A percentile compares a stretch with the other conserved stretches of the same genome.
Evolutionary conservation across 2,888 invertebrate species (phyloP).

Genomic region (Cantharis rustica): DNA sequence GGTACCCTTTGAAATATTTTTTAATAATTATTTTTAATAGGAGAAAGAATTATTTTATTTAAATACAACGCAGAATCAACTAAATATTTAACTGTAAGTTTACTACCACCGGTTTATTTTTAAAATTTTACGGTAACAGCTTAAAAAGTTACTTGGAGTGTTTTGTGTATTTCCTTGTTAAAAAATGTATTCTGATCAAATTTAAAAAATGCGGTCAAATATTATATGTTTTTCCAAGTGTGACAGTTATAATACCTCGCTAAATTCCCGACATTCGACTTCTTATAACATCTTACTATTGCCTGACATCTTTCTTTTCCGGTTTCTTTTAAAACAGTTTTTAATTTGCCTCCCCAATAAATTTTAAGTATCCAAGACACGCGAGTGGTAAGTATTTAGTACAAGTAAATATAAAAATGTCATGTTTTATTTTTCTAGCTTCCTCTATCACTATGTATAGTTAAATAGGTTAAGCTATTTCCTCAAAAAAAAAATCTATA

Average conservation of each 20-base stretch:
- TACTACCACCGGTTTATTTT: background rate
- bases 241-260: background rate
- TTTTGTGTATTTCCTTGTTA: background rate
- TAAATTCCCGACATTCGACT: background rate
- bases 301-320: background rate
- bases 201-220: background rate
- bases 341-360: background rate
- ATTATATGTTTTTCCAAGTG: background rate
- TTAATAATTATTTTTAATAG: too few relatives aligned
- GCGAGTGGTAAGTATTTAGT: background rate
- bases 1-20: too few relatives aligned
- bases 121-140: background rate
- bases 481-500: background rate
- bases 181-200: background rate
- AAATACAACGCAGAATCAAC: background rate
- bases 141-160: background rate
- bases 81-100: too few relatives aligned
- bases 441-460: background rate
- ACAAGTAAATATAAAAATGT: background rate
- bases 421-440: background rate
- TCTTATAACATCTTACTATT: background rate
- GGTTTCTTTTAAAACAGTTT: background rate
- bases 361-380: background rate
- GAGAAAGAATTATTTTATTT: background rate
- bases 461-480: background rate